These are phyloP conservation scores for Dromiciops gliroides DNA, from an alignment of 2,113 vertebrate species.

Conservation along the genomic window DNA sequence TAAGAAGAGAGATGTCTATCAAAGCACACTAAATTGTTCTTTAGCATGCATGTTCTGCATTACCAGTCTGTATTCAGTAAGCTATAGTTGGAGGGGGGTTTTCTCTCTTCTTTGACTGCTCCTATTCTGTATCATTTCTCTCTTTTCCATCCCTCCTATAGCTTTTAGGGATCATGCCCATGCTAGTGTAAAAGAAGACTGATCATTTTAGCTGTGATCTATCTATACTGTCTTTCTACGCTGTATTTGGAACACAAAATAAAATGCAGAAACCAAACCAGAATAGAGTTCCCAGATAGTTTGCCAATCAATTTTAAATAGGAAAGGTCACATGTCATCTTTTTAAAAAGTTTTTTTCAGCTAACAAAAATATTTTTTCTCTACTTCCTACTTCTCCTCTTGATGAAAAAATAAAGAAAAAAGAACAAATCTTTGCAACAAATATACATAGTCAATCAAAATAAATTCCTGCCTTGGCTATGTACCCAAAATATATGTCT, in stretches of 20 bases:
- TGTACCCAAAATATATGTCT: not conserved
- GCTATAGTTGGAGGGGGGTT: slow-evolving; percentile 23
- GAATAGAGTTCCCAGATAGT: slow-evolving; percentile 56
- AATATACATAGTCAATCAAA: not conserved
- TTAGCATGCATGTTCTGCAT: not conserved
- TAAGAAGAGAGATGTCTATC: slow-evolving; percentile 36
- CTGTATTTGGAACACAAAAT: slow-evolving; percentile 65
- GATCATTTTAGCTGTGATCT: slow-evolving; percentile 63
- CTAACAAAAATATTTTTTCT: not conserved
- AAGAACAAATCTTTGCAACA: not conserved
- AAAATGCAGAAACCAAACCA: slow-evolving; percentile 58
- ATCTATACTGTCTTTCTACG: slow-evolving; percentile 60
- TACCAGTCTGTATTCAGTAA: slow-evolving; percentile 45
- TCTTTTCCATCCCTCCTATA: slow-evolving; percentile 21
- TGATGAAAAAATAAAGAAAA: not conserved
- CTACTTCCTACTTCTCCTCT: not conserved
- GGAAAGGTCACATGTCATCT: not conserved
- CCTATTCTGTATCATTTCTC: not conserved
- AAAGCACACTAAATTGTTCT: not conserved
- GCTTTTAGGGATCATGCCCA: slow-evolving; percentile 59
- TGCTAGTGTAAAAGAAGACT: slow-evolving; percentile 52
- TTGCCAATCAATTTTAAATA: slow-evolving; percentile 48
- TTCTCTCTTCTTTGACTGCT: slow-evolving; percentile 57
- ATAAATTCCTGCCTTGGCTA: not conserved
- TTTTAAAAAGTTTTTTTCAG: not conserved